Conservation (phyloP, 2,888 invertebrate species). For the Himalopsyche kuldschensis region DNA sequence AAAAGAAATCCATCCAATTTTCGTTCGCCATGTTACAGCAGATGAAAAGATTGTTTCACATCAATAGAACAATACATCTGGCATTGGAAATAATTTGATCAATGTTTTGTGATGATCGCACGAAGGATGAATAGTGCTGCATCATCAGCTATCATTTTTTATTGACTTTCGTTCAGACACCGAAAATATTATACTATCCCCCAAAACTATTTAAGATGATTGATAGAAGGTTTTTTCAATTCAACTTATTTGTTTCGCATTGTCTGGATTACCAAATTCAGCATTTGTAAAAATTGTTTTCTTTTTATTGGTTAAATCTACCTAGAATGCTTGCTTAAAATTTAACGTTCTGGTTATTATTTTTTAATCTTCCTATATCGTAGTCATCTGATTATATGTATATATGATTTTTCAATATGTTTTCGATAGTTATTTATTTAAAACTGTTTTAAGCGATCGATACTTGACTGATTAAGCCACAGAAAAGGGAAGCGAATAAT, state of each 20-base stretch:
- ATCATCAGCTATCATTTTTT: not conserved
- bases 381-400: too few species aligned
- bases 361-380: too few species aligned
- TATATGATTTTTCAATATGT: too few species aligned
- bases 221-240: not conserved
- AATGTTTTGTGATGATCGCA: not conserved
- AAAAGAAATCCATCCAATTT: not conserved
- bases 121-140: not conserved
- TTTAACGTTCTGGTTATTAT: too few species aligned
- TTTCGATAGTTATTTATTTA: too few species aligned
- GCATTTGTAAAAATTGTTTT: too few species aligned
- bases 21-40: not conserved
- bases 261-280: too few species aligned
- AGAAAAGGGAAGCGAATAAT: too few species aligned
- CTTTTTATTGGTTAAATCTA: too few species aligned
- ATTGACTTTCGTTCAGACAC: not conserved
- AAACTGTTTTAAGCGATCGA: too few species aligned
- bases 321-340: too few species aligned
- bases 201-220: not conserved
- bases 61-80: not conserved
- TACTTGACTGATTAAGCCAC: too few species aligned
- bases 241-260: not conserved
- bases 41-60: not conserved
- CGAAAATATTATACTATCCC: not conserved
- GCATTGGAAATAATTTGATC: not conserved